Evolutionary conservation across 2,888 invertebrate genomes (phyloP).

Genomic region (Timema cristinae): DNA sequence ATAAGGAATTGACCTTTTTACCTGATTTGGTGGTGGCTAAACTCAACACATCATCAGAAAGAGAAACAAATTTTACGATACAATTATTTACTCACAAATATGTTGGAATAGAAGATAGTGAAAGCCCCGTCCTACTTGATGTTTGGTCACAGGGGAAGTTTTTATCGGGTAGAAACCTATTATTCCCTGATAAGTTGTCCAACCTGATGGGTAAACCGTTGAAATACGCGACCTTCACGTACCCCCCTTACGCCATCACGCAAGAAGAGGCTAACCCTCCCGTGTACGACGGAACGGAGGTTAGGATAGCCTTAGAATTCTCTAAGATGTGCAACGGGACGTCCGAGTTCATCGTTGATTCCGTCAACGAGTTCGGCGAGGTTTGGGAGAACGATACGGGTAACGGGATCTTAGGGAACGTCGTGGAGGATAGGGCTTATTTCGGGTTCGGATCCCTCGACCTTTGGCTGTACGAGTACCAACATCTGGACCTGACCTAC

Average conservation of each 20-base stretch:
- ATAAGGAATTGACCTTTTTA: no score
- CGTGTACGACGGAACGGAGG: constrained; percentile 42
- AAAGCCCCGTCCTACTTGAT: no score
- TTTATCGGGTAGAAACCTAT: constrained; percentile 8
- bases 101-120: no score
- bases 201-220: constrained; percentile 49
- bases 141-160: no score
- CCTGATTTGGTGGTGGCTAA: no score
- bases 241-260: constrained; percentile 55
- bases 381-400: constrained; percentile 56
- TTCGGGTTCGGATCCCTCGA: constrained; percentile 56
- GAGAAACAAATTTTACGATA: no score
- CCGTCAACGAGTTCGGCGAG: constrained; percentile 61
- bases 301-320: constrained; percentile 48
- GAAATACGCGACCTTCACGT: constrained; percentile 54
- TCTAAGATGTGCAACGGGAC: constrained; percentile 39
- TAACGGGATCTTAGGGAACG: constrained; percentile 40
- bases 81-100: no score
- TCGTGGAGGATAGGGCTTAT: constrained; percentile 58
- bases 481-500: constrained; percentile 58
- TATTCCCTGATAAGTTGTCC: constrained; percentile 50
- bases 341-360: constrained; percentile 43
- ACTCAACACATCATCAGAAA: no score
- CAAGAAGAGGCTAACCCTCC: constrained; percentile 28
- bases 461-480: constrained; percentile 59